Conservation (phyloP, 2,888 invertebrate genomes). For the Drosophila quasianomalipes region DNA sequence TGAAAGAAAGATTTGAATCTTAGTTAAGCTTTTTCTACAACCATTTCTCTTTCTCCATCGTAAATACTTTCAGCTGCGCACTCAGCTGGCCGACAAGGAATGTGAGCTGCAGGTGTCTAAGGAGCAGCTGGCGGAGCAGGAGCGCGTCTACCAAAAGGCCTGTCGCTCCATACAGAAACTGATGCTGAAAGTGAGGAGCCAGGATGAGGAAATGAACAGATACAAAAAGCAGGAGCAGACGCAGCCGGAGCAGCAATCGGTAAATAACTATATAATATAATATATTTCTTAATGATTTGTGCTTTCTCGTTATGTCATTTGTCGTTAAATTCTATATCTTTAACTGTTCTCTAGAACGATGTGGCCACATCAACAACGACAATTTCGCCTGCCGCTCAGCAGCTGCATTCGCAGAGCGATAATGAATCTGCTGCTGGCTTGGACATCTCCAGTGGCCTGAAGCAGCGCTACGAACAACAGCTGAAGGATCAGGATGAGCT, state of each 20-base stretch:
- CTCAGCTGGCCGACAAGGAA: constrained; percentile 80
- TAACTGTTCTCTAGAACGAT: constrained; percentile 42
- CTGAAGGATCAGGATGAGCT: constrained; percentile 86
- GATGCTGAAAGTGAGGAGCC: constrained; percentile 78
- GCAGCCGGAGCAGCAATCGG: constrained; percentile 40
- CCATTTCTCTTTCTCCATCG: not conserved
- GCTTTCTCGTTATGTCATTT: too few relatives aligned
- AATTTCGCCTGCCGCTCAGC: constrained; percentile 4
- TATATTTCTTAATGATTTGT: too few relatives aligned
- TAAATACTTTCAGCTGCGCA: constrained; percentile 61
- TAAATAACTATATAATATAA: constrained; percentile 2
- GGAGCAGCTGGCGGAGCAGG: constrained; percentile 77
- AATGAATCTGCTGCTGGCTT: constrained; percentile 70
- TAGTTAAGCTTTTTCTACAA: not conserved
- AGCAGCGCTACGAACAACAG: constrained; percentile 65
- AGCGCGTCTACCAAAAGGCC: constrained; percentile 81
- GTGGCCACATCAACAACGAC: constrained; percentile 5
- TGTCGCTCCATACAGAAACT: constrained; percentile 83
- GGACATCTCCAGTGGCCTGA: constrained; percentile 69
- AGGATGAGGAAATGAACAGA: constrained; percentile 79
- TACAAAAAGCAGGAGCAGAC: constrained; percentile 67
- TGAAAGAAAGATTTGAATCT: not conserved
- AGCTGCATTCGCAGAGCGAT: constrained; percentile 72
- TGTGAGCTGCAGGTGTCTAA: constrained; percentile 83
- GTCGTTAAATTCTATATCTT: not conserved